Base-by-base conservation (phyloP, 1,140 invertebrate genomes). In the Chlorops oryzae region DNA sequence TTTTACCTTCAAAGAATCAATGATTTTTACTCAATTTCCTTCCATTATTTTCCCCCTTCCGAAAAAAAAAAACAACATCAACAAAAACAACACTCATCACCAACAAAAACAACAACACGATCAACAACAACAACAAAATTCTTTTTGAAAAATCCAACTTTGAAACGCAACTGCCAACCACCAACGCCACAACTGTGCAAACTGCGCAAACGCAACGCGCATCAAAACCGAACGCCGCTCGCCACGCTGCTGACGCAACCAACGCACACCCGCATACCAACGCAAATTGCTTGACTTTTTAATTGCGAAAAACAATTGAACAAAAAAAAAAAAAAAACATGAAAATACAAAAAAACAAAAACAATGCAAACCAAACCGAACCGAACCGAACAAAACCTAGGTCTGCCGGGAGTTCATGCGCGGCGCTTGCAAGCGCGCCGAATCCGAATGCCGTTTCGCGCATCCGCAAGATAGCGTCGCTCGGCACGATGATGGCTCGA, bases 321-420 rank as follows among this genome's bases (percentile, higher is more conserved):
- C 6, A 7, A 15, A 48, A 48, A 39, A 48, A 27, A 41, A 40
- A 49, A 44, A 47, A 47, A 49, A 51, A 55, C 56, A 59, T 51
- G 47, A 55, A 60, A 59, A 54, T 51, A 47, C 52, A 52, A 55
- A 59, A 51, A 57, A 22, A 51, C 24, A 44, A 55, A 48, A 58
- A 51, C 50, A 52, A 54, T 43, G 32, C 40, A 49, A 50, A 49
- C 12, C n/a, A 46, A 40, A 51, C 34, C 32, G 27, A 42, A 51
- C 22, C 35, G 41, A 40, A 32, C 6, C 44, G 13, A 51, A 51
- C 23, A 21, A 21, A 20, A 37, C 22, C 76, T 87, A 96, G 92
- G 92, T 96, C 82, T 96, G 92, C 87, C 90, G 92, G 80, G 92
- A 96, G 83, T 96, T 87, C 85, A 89, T 93, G 85, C 90, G 91